phyloP scores from a whole-genome alignment of 1,140 invertebrate genomes.

The Cecropterus lyciades region DNA sequence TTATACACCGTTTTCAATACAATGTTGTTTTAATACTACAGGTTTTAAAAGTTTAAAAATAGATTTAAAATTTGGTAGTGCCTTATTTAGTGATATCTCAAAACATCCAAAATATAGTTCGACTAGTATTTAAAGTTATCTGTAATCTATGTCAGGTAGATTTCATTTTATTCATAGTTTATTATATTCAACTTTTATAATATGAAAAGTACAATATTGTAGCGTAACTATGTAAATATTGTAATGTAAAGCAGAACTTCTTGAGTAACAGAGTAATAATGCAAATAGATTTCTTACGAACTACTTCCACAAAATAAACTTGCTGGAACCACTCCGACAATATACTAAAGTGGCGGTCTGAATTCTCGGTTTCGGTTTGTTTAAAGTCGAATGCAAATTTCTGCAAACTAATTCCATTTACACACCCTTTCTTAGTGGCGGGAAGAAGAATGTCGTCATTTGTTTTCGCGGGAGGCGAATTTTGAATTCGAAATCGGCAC shows the following conservation, averaged over 20 bases:
- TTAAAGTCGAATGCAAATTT: slow-evolving; percentile 42
- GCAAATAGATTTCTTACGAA: slow-evolving; percentile 35
- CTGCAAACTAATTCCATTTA: slow-evolving; percentile 46
- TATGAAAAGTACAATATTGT: not conserved
- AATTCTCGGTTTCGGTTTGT: slow-evolving; percentile 39
- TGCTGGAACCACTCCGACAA: slow-evolving; percentile 30
- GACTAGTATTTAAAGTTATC: no score
- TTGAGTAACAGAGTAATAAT: slow-evolving; percentile 24
- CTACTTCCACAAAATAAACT: slow-evolving; percentile 33
- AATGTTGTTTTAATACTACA: no score
- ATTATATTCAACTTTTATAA: not conserved
- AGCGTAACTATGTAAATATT: slow-evolving; percentile 13
- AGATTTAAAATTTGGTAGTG: no score
- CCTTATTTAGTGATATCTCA: no score
- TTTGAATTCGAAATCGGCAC: slow-evolving; percentile 47
- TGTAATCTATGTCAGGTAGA: no score
- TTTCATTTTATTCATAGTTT: no score
- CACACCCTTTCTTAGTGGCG: slow-evolving; percentile 36
- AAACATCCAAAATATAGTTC: no score
- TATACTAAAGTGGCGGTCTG: slow-evolving; percentile 33
- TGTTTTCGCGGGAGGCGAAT: slow-evolving; percentile 41
- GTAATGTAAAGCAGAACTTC: slow-evolving; percentile 28
- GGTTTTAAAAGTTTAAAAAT: no score
- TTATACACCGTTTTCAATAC: no score
- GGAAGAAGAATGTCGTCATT: slow-evolving; percentile 44